These are phyloP conservation scores for Nephila pilipes DNA, from an alignment of 1,140 invertebrate genomes.

Conservation along the genomic window DNA sequence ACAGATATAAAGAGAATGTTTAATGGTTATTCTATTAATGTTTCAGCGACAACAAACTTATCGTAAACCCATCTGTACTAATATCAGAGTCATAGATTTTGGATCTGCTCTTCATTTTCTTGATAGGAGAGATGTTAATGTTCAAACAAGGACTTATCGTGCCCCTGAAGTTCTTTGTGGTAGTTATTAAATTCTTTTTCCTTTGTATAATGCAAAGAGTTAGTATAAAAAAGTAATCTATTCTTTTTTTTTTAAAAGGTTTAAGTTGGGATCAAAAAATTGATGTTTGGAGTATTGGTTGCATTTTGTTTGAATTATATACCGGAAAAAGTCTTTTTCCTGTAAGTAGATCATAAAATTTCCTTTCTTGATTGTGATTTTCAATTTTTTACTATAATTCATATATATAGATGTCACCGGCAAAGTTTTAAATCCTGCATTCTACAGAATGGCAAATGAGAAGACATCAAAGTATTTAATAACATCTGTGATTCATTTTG, in stretches of 20 bases:
- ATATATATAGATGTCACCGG: no score
- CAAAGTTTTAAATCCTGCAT: no score
- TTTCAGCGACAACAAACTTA: slow-evolving; percentile 30
- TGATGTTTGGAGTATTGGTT: slow-evolving; percentile 99
- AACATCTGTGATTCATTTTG: no score
- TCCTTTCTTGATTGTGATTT: neutral
- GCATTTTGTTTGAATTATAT: slow-evolving; percentile 99
- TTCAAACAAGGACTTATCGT: slow-evolving; percentile 98
- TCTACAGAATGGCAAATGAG: no score
- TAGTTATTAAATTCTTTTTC: slow-evolving; percentile 80
- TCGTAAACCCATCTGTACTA: neutral
- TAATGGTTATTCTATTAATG: neutral
- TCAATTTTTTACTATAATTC: neutral
- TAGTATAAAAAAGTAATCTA: no score
- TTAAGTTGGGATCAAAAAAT: slow-evolving; percentile 99
- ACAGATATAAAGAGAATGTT: neutral
- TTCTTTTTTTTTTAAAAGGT: slow-evolving; percentile 84
- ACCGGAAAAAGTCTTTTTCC: slow-evolving; percentile 98
- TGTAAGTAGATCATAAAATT: slow-evolving; percentile 51
- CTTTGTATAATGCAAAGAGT: neutral
- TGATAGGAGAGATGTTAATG: slow-evolving; percentile 99
- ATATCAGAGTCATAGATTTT: slow-evolving; percentile 97
- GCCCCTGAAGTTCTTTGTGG: slow-evolving; percentile 99
- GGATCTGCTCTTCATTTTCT: slow-evolving; percentile 99
- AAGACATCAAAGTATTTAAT: no score